Evolutionary conservation across 2,888 invertebrate species (phyloP).

Genomic region (Dasysyrphus tricinctus): DNA sequence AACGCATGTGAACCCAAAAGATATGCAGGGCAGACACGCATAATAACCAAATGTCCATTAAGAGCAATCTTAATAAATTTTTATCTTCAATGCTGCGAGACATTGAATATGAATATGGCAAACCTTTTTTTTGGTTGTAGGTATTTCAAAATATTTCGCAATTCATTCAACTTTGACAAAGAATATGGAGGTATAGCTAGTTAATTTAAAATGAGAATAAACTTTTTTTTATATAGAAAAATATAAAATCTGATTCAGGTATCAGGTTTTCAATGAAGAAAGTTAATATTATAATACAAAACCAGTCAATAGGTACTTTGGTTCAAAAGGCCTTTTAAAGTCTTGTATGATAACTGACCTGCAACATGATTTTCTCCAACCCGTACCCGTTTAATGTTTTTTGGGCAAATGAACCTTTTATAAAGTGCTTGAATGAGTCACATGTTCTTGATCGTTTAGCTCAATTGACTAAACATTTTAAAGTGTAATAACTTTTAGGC

Average conservation of each 20-base stretch:
- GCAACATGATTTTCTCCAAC: too few relatives aligned
- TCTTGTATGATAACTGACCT: too few relatives aligned
- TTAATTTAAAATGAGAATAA: neutral
- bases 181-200: neutral
- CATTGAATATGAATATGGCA: neutral
- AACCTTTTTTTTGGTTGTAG: neutral
- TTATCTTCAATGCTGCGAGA: slow-evolving; percentile 19
- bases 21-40: slow-evolving; percentile 19
- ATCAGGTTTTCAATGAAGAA: neutral
- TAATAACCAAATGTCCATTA: slow-evolving; percentile 14
- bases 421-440: too few relatives aligned
- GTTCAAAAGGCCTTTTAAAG: too few relatives aligned
- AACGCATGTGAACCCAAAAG: neutral
- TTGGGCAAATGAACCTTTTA: too few relatives aligned
- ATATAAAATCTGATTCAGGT: slow-evolving; percentile 1
- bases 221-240: neutral
- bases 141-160: neutral
- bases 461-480: too few relatives aligned
- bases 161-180: slow-evolving; percentile 8
- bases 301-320: too few relatives aligned
- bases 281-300: too few relatives aligned
- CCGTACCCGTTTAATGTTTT: too few relatives aligned
- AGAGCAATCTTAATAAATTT: slow-evolving; percentile 13
- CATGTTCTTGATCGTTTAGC: too few relatives aligned
- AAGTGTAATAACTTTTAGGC: too few relatives aligned